Conservation (phyloP, 2,113 vertebrate species). For the Malurus cyaneus region DNA sequence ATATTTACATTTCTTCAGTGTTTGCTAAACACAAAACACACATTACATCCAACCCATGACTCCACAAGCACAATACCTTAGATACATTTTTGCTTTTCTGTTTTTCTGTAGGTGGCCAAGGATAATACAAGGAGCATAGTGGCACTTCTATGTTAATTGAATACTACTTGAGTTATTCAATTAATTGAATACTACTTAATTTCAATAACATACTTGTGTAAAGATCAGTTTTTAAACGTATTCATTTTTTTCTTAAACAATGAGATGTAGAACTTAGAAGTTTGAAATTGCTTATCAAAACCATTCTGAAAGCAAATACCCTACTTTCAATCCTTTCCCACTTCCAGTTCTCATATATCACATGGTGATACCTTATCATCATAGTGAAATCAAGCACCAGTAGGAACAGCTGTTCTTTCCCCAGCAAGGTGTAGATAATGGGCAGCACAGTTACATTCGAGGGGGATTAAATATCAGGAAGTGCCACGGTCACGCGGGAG, state of each 20-base stretch:
- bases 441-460: background rate
- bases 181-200: background rate
- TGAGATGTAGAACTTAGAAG: background rate
- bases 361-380: accelerated
- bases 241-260: background rate
- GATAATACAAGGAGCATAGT: background rate
- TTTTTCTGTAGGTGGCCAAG: background rate
- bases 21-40: background rate
- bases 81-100: background rate
- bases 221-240: background rate
- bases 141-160: background rate
- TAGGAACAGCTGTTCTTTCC: background rate
- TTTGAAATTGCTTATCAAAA: background rate
- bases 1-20: background rate
- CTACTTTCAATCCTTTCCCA: background rate
- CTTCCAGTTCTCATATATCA: background rate
- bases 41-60: background rate
- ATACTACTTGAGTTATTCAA: background rate
- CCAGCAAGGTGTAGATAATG: accelerated
- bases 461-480: background rate
- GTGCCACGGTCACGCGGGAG: accelerated
- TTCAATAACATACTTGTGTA: background rate
- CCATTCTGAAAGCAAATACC: background rate
- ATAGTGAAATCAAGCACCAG: background rate
- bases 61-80: background rate